Evolutionary conservation across 1,140 invertebrate species (phyloP).

Genomic region (Solenopsis invicta): DNA sequence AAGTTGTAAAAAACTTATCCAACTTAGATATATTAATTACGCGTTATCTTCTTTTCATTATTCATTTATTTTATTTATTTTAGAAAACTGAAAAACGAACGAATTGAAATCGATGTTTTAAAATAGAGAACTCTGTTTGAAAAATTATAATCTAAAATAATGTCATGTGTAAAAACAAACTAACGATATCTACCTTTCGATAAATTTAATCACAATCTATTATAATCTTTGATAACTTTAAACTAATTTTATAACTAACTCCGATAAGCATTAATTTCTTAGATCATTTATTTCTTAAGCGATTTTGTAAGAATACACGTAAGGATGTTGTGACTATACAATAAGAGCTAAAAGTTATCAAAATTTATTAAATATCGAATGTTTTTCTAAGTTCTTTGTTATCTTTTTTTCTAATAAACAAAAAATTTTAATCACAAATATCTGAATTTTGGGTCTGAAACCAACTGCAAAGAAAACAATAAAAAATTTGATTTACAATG

Average conservation of each 20-base stretch:
- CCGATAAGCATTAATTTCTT: background rate
- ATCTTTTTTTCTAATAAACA: no score
- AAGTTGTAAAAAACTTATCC: no score
- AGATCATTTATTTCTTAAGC: background rate
- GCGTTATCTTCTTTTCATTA: background rate
- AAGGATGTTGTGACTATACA: no score
- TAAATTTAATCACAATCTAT: background rate
- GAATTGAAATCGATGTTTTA: background rate
- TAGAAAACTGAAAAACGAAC: background rate
- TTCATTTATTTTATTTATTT: background rate
- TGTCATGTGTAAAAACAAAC: background rate
- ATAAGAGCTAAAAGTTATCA: no score
- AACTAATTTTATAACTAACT: background rate
- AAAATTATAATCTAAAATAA: background rate
- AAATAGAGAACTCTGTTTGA: background rate
- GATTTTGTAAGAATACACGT: background rate
- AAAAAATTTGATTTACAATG: no score
- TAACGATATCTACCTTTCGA: background rate
- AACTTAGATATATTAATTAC: background rate
- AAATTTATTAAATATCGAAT: no score
- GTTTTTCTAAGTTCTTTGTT: no score
- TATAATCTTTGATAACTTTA: background rate
- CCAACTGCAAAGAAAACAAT: no score
- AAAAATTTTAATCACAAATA: no score
- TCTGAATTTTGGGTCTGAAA: no score